These are phyloP conservation scores for Eublepharis macularius DNA, from an alignment of 2,113 vertebrate genomes.

Conservation along the genomic window DNA sequence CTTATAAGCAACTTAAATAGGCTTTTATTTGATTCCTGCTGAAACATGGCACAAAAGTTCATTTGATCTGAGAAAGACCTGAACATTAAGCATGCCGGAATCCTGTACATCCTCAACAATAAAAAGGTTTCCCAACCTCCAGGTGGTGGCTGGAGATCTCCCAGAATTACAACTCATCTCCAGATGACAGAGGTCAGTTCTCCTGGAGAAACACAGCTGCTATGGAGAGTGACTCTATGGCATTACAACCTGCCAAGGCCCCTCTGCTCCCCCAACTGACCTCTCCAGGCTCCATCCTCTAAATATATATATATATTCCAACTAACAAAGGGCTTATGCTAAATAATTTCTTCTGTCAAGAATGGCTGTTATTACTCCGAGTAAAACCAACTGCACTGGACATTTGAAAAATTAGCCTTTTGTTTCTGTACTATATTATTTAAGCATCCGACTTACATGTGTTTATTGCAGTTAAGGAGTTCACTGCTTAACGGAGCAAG, in stretches of 20 bases:
- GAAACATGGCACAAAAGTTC: neutral
- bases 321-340: conserved; percentile 5
- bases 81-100: neutral
- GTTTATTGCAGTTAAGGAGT: neutral
- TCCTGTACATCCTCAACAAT: neutral
- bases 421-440: neutral
- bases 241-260: no score
- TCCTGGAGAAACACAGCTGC: no score
- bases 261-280: no score
- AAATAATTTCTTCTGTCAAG: neutral
- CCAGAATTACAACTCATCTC: no score
- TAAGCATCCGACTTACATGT: neutral
- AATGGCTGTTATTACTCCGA: neutral
- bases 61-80: neutral
- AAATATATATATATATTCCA: no score
- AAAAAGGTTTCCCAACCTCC: no score
- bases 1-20: neutral
- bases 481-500: neutral
- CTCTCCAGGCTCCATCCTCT: no score
- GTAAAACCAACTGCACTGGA: neutral
- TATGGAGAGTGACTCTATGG: no score
- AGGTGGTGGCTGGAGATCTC: no score
- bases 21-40: neutral
- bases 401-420: neutral
- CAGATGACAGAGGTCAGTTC: no score